Percentiles rank a stretch among this genome's conserved stretches.
These are phyloP conservation scores for Escarpia spicata DNA, from an alignment of 2,888 invertebrate genomes.

Conservation along the genomic window DNA sequence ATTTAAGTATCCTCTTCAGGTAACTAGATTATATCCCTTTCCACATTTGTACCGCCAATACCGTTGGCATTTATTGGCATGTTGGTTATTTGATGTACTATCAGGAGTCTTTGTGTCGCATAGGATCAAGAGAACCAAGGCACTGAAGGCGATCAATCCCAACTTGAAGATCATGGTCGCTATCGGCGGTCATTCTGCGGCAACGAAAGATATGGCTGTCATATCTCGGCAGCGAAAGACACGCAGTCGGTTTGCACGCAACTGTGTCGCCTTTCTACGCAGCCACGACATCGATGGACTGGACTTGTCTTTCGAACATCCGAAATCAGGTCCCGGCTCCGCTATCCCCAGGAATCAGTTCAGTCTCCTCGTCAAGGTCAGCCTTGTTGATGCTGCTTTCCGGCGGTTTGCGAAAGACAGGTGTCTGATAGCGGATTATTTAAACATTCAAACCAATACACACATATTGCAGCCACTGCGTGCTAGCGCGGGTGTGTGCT, in stretches of 20 bases:
- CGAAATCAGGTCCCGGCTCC: neutral
- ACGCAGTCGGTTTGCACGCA: neutral
- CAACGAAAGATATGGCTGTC: neutral
- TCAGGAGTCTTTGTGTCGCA: neutral
- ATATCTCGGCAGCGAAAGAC: neutral
- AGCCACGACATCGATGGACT: neutral
- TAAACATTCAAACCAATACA: no score
- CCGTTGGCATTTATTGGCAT: no score
- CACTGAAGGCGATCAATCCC: neutral
- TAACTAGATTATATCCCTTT: no score
- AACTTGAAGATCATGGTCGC: neutral
- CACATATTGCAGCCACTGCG: no score
- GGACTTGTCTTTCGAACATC: neutral
- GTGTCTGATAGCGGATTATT: no score
- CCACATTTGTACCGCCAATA: no score
- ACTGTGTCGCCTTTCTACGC: neutral
- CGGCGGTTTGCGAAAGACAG: no score
- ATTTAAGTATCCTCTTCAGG: no score
- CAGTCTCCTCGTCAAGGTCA: neutral
- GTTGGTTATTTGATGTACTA: no score
- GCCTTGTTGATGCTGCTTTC: neutral
- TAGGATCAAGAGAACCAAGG: neutral
- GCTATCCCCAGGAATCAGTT: neutral
- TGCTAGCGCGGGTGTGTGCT: no score
- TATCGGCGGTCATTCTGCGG: neutral